These are phyloP conservation scores for Elgaria multicarinata DNA, from an alignment of 2,113 vertebrate genomes.

Conservation along the genomic window DNA sequence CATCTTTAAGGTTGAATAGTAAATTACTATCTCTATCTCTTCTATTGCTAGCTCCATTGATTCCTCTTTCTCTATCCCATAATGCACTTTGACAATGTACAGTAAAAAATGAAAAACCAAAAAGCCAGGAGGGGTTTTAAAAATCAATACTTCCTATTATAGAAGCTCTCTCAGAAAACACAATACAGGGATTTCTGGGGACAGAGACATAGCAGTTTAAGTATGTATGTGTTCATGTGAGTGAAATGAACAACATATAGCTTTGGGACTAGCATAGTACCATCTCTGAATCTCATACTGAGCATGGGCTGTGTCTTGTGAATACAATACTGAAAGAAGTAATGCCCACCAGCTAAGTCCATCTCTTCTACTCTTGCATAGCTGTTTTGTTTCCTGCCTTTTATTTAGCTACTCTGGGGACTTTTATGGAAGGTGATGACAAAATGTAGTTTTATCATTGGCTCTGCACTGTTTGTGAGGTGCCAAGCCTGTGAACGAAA, in stretches of 20 bases:
- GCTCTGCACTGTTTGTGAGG: not conserved
- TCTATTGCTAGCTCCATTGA: not conserved
- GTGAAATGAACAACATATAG: not conserved
- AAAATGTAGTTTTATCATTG: not conserved
- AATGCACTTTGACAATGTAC: conserved; percentile 4
- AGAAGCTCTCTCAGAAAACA: not conserved
- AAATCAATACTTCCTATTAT: conserved; percentile 19
- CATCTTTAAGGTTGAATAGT: not conserved
- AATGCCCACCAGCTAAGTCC: not conserved
- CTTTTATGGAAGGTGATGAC: not conserved
- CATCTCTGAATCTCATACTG: conserved; percentile 2
- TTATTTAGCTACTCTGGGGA: conserved; percentile 3
- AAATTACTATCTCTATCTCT: not conserved
- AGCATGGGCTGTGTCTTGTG: not conserved
- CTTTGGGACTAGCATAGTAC: not conserved
- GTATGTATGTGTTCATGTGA: not conserved
- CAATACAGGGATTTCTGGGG: not conserved
- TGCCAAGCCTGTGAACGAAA: not conserved
- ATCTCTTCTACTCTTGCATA: not conserved
- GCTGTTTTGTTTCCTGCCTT: not conserved
- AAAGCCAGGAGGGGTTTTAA: no score
- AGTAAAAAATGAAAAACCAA: conserved; percentile 19
- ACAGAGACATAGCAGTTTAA: not conserved
- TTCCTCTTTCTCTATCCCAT: not conserved
- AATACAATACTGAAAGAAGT: not conserved